Conservation (phyloP, 2,797 vertebrate genomes). For the Meda fulgida region DNA sequence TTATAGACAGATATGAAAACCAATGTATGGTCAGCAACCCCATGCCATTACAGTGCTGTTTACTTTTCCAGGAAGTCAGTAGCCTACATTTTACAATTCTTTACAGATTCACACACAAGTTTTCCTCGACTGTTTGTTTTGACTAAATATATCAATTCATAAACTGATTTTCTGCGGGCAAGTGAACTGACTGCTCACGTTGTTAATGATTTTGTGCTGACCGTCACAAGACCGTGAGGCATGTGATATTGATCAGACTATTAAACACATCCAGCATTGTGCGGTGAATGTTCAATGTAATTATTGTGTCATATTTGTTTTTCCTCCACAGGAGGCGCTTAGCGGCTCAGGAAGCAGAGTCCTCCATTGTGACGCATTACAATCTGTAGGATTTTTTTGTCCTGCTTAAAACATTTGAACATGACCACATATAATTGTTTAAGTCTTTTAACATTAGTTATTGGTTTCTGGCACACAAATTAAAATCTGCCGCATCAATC, state of each 20-base stretch:
- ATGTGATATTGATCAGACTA: slow-evolving; percentile 60
- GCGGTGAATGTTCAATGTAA: too few species aligned
- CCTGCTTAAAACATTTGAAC: too few species aligned
- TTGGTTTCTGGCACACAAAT: not conserved
- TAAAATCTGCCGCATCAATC: not conserved
- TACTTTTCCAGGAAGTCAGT: not conserved
- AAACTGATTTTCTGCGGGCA: not conserved
- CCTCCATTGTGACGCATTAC: not conserved
- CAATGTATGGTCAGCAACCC: not conserved
- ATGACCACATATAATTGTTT: not conserved
- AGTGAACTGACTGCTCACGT: not conserved
- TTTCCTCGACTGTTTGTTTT: not conserved
- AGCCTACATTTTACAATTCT: not conserved
- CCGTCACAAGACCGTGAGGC: slow-evolving; percentile 61
- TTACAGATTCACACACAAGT: not conserved
- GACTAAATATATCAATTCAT: not conserved
- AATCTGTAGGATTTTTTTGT: not conserved
- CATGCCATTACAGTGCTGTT: not conserved
- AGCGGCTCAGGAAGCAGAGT: not conserved
- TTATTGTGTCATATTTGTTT: not conserved
- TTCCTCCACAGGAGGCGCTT: not conserved
- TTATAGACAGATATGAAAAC: not conserved
- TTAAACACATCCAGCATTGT: too few species aligned
- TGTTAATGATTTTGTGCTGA: slow-evolving; percentile 35
- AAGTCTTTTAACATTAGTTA: not conserved